Conservation (phyloP, 2,113 vertebrate genomes). For the Hymenochirus boettgeri region DNA sequence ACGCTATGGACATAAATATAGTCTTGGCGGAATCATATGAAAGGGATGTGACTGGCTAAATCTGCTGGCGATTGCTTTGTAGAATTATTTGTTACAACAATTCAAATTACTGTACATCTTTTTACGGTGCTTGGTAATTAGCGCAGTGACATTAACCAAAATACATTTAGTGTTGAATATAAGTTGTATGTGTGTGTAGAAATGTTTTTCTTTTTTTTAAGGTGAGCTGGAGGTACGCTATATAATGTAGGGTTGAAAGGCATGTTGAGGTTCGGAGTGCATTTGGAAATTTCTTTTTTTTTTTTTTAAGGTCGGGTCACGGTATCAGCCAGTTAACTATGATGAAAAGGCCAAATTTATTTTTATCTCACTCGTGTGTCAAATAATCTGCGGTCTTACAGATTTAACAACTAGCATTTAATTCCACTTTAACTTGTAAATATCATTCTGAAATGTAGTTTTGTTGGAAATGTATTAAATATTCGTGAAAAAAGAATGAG, state of each 20-base stretch:
- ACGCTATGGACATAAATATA: constrained; percentile 2
- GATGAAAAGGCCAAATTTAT: constrained; percentile 17
- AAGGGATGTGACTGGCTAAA: too few species aligned
- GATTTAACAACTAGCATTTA: constrained; percentile 4
- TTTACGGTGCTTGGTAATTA: too few species aligned
- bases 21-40: too few species aligned
- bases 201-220: background rate
- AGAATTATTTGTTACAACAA: too few species aligned
- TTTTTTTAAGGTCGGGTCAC: constrained; percentile 1
- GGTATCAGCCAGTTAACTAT: constrained; percentile 6
- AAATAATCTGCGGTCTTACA: constrained; percentile 2
- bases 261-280: background rate
- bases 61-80: too few species aligned
- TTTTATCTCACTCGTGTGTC: constrained; percentile 16
- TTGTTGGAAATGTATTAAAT: background rate
- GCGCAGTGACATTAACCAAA: background rate
- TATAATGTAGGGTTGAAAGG: constrained; percentile 18
- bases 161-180: constrained; percentile 2
- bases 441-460: background rate
- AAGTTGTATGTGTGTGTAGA: background rate
- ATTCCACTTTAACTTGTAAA: background rate
- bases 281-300: too few species aligned
- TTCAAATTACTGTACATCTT: too few species aligned
- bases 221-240: background rate
- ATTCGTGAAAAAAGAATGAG: too few species aligned